These are phyloP conservation scores for Patella pellucida DNA, from an alignment of 2,888 invertebrate species.

Conservation along the genomic window DNA sequence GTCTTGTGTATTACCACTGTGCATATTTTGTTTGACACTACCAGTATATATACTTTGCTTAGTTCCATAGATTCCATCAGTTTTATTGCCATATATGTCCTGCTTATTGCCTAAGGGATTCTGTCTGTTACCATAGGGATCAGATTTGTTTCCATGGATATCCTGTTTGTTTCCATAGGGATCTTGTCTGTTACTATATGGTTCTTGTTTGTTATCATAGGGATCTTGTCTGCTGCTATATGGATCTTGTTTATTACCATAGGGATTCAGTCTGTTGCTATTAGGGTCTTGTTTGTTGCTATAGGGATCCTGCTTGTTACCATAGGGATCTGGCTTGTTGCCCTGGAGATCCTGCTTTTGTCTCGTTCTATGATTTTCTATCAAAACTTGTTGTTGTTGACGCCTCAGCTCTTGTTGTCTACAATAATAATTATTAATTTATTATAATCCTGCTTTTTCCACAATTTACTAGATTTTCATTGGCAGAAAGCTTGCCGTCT, in stretches of 20 bases:
- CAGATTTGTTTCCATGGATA: too few relatives aligned
- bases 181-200: not conserved
- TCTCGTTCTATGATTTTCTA: slow-evolving; percentile 33
- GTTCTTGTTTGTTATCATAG: not conserved
- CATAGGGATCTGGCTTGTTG: slow-evolving; percentile 5
- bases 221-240: not conserved
- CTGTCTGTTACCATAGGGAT: too few relatives aligned
- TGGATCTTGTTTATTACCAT: not conserved
- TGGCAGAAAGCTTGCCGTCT: too few relatives aligned
- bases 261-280: not conserved
- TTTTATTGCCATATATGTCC: too few relatives aligned
- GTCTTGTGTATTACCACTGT: too few relatives aligned
- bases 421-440: too few relatives aligned
- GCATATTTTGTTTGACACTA: too few relatives aligned
- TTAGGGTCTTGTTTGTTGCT: slow-evolving; percentile 20
- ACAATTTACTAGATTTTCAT: too few relatives aligned
- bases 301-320: slow-evolving; percentile 22
- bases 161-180: not conserved
- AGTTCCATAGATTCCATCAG: too few relatives aligned
- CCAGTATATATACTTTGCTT: too few relatives aligned
- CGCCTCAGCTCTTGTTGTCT: slow-evolving; percentile 72
- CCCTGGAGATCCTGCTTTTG: slow-evolving; percentile 13
- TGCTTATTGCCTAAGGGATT: too few relatives aligned
- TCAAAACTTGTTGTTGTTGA: slow-evolving; percentile 62
- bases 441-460: too few relatives aligned